These are phyloP conservation scores for Morus bassanus DNA, from an alignment of 2,797 vertebrate genomes.

Conservation along the genomic window DNA sequence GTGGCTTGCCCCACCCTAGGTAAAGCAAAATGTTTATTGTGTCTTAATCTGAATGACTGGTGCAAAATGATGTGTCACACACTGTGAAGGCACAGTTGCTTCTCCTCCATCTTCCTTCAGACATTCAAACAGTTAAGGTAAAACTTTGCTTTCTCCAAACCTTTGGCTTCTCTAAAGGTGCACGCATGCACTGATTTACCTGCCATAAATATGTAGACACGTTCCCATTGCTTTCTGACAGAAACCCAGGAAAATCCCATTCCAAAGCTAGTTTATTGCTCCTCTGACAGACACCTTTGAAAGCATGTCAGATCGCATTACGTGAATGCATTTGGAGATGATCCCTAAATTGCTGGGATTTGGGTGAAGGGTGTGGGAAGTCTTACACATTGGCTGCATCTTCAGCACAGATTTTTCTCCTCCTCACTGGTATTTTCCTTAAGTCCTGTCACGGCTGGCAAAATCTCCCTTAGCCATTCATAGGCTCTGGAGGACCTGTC, in stretches of 20 bases:
- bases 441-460: not conserved
- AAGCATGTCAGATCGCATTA: rapidly evolving
- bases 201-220: not conserved
- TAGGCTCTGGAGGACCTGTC: not conserved
- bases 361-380: not conserved
- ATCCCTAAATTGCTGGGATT: not conserved
- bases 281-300: not conserved
- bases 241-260: not conserved
- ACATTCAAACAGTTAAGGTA: not conserved
- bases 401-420: not conserved
- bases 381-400: not conserved
- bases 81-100: not conserved
- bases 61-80: not conserved
- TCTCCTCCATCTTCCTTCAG: not conserved
- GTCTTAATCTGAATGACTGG: not conserved
- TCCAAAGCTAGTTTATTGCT: not conserved
- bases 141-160: not conserved
- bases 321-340: not conserved
- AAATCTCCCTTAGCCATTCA: not conserved
- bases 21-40: not conserved
- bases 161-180: not conserved
- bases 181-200: not conserved
- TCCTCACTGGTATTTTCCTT: not conserved
- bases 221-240: not conserved
- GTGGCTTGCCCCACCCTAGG: not conserved